Conservation (phyloP, 1,140 invertebrate genomes). For the Phocides pigmalion region DNA sequence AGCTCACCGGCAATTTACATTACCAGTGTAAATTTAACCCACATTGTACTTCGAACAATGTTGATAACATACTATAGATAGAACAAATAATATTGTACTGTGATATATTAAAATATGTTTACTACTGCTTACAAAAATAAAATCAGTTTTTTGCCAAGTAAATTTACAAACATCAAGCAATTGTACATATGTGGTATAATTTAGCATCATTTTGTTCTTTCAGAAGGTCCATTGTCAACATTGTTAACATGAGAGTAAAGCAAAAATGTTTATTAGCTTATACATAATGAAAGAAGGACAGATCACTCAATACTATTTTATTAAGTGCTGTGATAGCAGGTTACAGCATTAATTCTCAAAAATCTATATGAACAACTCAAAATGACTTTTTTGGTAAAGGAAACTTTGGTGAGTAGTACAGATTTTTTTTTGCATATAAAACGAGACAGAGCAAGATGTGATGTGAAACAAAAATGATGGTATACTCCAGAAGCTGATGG, state of each 20-base stretch:
- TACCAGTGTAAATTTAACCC: no score
- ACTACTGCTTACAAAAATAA: no score
- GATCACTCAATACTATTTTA: neutral
- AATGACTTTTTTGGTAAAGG: slow-evolving; percentile 16
- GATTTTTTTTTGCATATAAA: slow-evolving; percentile 27
- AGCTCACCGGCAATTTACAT: no score
- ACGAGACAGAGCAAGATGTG: slow-evolving; percentile 35
- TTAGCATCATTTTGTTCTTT: neutral
- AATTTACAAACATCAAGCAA: no score
- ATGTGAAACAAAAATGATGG: slow-evolving; percentile 43
- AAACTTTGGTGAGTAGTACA: slow-evolving; percentile 22
- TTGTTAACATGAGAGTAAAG: slow-evolving; percentile 9
- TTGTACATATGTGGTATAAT: no score
- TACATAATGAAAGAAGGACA: slow-evolving; percentile 17
- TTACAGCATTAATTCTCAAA: slow-evolving; percentile 3
- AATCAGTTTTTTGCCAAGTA: no score
- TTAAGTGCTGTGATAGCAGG: neutral
- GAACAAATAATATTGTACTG: no score
- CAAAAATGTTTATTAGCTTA: slow-evolving; percentile 23
- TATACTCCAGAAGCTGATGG: slow-evolving; percentile 45
- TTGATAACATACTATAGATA: no score
- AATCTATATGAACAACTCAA: slow-evolving; percentile 16
- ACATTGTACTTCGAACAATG: no score
- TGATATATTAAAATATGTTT: no score
- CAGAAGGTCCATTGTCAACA: slow-evolving; percentile 4